Conservation (phyloP, 2,888 invertebrate species). For the Griposia aprilina region DNA sequence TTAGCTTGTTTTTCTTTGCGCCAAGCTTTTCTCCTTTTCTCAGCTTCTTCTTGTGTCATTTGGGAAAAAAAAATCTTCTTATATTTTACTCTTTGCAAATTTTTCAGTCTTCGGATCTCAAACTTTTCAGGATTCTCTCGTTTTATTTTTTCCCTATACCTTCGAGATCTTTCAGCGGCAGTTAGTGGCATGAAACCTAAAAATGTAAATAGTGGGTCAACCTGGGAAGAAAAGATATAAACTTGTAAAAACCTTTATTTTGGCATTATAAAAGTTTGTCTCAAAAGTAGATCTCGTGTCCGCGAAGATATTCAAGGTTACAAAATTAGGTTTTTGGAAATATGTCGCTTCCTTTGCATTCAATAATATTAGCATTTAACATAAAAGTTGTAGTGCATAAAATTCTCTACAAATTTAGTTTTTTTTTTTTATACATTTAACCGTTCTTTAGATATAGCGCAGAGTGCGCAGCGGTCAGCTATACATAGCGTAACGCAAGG, state of each 20-base stretch:
- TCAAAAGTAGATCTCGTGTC: neutral
- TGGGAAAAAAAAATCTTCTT: too few species aligned
- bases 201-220: neutral
- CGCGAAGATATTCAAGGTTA: neutral
- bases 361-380: too few species aligned
- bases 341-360: neutral
- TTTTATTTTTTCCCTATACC: neutral
- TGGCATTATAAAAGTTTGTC: neutral
- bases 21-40: too few species aligned
- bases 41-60: too few species aligned
- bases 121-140: neutral
- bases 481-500: neutral
- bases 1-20: too few species aligned
- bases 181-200: neutral
- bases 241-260: neutral
- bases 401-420: too few species aligned
- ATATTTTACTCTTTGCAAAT: neutral
- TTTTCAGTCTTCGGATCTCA: neutral
- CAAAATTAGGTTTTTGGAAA: neutral
- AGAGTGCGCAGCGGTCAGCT: neutral
- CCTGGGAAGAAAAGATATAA: neutral
- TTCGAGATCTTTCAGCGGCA: neutral
- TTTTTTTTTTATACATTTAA: neutral
- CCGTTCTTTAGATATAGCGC: neutral
- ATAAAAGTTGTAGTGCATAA: too few species aligned